phyloP scores from a whole-genome alignment of 2,797 vertebrate species.

The Hemibagrus guttatus region DNA sequence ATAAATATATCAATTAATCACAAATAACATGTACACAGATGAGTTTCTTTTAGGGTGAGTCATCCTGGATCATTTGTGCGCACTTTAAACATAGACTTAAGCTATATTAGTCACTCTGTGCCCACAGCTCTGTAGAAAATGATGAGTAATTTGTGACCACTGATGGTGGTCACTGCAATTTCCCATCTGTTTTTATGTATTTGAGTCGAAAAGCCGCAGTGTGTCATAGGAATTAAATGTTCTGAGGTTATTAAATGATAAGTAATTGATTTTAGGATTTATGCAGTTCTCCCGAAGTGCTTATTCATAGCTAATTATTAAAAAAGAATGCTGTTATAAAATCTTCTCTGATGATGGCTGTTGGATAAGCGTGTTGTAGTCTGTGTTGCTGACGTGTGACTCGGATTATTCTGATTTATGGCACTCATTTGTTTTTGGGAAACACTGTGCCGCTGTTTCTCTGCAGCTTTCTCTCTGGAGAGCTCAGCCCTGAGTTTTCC shows the following conservation, averaged over 20 bases:
- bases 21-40: neutral
- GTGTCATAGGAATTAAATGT: constrained; percentile 9
- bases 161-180: constrained; percentile 2
- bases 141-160: constrained; percentile 36
- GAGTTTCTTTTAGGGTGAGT: constrained; percentile 17
- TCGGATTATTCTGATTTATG: constrained; percentile 1
- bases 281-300: neutral
- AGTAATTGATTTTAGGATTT: neutral
- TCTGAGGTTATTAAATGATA: neutral
- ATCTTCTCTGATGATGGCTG: neutral
- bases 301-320: neutral
- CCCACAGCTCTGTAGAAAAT: constrained; percentile 24
- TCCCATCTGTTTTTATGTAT: neutral
- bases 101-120: constrained; percentile 14
- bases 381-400: neutral
- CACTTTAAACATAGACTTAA: constrained; percentile 20
- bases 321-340: neutral
- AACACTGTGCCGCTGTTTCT: constrained; percentile 5
- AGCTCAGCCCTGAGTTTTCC: constrained; percentile 82
- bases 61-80: neutral
- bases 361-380: neutral
- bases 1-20: constrained; percentile 8
- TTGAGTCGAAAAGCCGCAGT: constrained; percentile 6
- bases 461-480: constrained; percentile 81
- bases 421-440: constrained; percentile 13